A percentile compares a stretch with the other conserved stretches of the same genome.
phyloP scores from a whole-genome alignment of 1,140 invertebrate genomes.

The Lepidurus couesii region DNA sequence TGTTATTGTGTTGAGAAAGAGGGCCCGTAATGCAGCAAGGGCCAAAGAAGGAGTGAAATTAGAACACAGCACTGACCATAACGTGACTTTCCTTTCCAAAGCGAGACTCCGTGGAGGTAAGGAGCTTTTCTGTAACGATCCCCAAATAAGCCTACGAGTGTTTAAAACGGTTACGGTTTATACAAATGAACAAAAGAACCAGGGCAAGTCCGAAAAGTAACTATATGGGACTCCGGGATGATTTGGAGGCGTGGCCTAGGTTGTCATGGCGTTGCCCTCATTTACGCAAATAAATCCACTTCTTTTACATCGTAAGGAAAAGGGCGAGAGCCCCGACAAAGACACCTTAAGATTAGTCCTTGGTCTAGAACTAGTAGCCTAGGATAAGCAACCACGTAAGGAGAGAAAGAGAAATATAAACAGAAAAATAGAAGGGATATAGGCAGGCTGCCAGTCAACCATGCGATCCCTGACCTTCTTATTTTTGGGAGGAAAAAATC shows the following conservation, averaged over 20 bases:
- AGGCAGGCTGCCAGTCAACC: slow-evolving; percentile 3
- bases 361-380: slow-evolving; percentile 15
- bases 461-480: slow-evolving; percentile 18
- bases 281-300: background rate
- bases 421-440: background rate
- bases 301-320: background rate
- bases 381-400: background rate
- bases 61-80: background rate
- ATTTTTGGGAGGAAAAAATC: background rate
- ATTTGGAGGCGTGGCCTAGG: too few relatives aligned
- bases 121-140: background rate
- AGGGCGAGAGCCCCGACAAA: background rate
- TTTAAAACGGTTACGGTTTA: background rate
- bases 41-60: background rate
- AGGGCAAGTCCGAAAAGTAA: background rate
- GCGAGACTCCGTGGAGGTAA: background rate
- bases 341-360: background rate
- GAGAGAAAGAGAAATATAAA: background rate
- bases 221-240: too few relatives aligned
- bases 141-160: background rate
- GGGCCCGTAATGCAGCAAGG: background rate
- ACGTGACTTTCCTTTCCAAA: background rate
- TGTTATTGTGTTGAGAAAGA: background rate
- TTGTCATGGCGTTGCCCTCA: background rate
- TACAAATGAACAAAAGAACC: slow-evolving; percentile 3